Conservation (phyloP, 2,797 vertebrate genomes). For the Xenopus petersii region DNA sequence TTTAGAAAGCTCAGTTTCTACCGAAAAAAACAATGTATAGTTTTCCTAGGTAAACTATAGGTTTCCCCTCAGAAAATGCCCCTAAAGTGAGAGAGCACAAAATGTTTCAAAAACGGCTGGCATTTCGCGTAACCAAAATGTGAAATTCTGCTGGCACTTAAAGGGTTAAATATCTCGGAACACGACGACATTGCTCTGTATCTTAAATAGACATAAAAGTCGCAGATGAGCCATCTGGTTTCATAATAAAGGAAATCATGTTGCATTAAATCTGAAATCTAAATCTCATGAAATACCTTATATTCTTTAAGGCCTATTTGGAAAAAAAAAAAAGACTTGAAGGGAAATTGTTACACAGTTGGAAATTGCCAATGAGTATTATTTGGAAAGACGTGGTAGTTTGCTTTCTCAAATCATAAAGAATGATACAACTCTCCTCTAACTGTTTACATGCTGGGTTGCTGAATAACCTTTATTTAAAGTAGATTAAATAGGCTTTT, state of each 20-base stretch:
- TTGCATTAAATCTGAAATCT: conserved; percentile 23
- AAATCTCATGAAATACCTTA: conserved; percentile 17
- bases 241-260: conserved; percentile 31
- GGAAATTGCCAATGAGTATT: conserved; percentile 31
- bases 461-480: conserved; percentile 28
- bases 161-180: conserved; percentile 5
- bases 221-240: conserved; percentile 22
- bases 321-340: conserved; percentile 7
- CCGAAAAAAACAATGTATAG: too few relatives aligned
- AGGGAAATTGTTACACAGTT: conserved; percentile 30
- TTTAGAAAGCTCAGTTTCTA: too few relatives aligned
- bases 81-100: too few relatives aligned
- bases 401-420: conserved; percentile 6
- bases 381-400: conserved; percentile 14
- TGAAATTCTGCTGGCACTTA: too few relatives aligned
- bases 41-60: too few relatives aligned
- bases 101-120: too few relatives aligned
- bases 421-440: conserved; percentile 5
- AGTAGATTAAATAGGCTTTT: conserved; percentile 19
- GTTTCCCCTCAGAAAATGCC: too few relatives aligned
- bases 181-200: conserved; percentile 22
- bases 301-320: conserved; percentile 35
- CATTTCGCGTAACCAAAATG: too few relatives aligned
- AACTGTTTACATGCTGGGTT: conserved; percentile 21
- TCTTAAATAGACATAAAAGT: conserved; percentile 24